Percentiles rank a stretch among this genome's conserved stretches.
phyloP scores from a whole-genome alignment of 1,140 invertebrate genomes.

The Bombus confusus region DNA sequence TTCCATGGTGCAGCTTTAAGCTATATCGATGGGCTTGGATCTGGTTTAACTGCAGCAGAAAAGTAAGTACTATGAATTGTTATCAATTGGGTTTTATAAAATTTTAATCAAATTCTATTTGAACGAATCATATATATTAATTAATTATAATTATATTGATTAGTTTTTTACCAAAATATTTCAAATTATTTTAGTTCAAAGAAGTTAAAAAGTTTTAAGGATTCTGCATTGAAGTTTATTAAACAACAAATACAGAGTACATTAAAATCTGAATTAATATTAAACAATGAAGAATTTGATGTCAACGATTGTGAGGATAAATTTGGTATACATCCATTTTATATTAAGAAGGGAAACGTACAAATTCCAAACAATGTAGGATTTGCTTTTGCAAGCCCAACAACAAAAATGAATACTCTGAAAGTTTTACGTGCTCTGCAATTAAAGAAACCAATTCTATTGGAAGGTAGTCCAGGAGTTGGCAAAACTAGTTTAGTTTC shows the following conservation, averaged over 20 bases:
- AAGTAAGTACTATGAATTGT: slow-evolving; percentile 72
- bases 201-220: slow-evolving; percentile 82
- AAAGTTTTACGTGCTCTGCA: slow-evolving; percentile 94
- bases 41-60: slow-evolving; percentile 86
- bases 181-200: slow-evolving; percentile 66
- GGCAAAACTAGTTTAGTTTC: slow-evolving; percentile 98
- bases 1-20: slow-evolving; percentile 95
- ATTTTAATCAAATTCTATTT: background rate
- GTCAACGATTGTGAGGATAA: slow-evolving; percentile 53
- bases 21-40: slow-evolving; percentile 95
- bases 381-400: slow-evolving; percentile 91
- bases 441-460: slow-evolving; percentile 94
- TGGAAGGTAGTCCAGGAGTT: slow-evolving; percentile 99
- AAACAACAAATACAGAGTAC: slow-evolving; percentile 79
- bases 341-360: slow-evolving; percentile 83
- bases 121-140: background rate
- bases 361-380: slow-evolving; percentile 56
- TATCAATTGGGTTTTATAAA: no score
- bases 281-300: slow-evolving; percentile 29
- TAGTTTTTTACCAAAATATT: background rate
- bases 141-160: background rate
- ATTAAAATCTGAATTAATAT: slow-evolving; percentile 47
- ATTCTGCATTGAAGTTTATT: slow-evolving; percentile 82
- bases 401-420: slow-evolving; percentile 91
- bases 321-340: slow-evolving; percentile 90